Conservation (phyloP, 2,888 invertebrate genomes). For the Gryllus longicercus region DNA sequence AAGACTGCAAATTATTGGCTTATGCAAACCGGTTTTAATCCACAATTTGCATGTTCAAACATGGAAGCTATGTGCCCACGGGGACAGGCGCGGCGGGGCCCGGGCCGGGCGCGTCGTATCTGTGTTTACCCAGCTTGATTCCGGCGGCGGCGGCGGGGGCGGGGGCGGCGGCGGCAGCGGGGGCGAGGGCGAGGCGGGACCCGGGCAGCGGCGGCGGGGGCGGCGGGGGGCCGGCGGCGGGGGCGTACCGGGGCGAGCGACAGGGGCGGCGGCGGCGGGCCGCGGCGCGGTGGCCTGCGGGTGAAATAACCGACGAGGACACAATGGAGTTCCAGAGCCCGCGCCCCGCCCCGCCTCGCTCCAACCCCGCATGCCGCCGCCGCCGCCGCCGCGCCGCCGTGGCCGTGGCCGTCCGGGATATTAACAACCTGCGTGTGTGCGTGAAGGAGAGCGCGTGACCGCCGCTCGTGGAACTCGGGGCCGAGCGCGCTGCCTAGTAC, state of each 20-base stretch:
- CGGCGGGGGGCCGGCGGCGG: background rate
- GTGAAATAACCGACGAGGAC: background rate
- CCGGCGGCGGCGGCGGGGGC: background rate
- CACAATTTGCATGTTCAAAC: constrained; percentile 39
- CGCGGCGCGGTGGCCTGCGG: constrained; percentile 3
- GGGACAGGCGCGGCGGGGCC: constrained; percentile 27
- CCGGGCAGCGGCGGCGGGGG: too few relatives aligned
- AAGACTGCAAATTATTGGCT: constrained; percentile 38
- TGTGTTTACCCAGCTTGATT: constrained; percentile 37
- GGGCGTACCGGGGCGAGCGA: background rate
- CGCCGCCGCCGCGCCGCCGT: too few relatives aligned
- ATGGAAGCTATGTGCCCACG: constrained; percentile 28
- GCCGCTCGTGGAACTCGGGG: too few relatives aligned
- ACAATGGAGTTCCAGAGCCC: background rate
- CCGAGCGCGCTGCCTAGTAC: too few relatives aligned
- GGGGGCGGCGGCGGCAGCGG: background rate
- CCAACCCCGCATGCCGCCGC: too few relatives aligned
- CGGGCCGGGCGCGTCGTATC: constrained; percentile 32
- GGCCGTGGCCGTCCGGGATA: too few relatives aligned
- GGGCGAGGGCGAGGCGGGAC: background rate
- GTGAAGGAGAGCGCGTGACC: too few relatives aligned
- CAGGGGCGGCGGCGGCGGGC: background rate
- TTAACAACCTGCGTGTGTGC: too few relatives aligned
- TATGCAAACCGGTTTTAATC: constrained; percentile 39
- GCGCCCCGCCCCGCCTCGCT: background rate